These are phyloP conservation scores for Sitobion miscanthi DNA, from an alignment of 1,140 invertebrate genomes.

Conservation along the genomic window DNA sequence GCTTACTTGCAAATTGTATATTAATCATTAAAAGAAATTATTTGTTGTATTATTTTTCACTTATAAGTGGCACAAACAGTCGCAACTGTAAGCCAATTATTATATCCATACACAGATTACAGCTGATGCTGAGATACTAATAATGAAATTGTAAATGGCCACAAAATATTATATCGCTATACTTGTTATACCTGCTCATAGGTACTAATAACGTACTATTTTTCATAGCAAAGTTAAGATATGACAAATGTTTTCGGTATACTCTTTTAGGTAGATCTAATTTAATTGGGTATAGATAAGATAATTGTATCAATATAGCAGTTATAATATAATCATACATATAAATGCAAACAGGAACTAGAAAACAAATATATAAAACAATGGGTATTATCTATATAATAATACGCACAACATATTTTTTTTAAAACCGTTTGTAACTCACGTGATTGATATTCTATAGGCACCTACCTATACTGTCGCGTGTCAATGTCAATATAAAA, in stretches of 20 bases:
- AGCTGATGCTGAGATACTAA: neutral
- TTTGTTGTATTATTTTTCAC: neutral
- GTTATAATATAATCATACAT: too few species aligned
- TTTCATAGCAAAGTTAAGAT: neutral
- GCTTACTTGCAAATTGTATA: neutral
- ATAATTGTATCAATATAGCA: too few species aligned
- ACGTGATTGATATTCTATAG: too few species aligned
- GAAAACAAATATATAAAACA: too few species aligned
- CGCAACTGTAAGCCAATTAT: neutral
- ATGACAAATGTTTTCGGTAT: neutral
- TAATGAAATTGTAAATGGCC: neutral
- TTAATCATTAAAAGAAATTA: conserved; percentile 18
- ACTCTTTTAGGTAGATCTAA: too few species aligned
- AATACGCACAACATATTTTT: too few species aligned
- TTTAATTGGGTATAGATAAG: too few species aligned
- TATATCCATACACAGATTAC: neutral
- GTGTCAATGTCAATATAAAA: neutral
- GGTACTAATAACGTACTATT: neutral
- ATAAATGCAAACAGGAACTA: too few species aligned
- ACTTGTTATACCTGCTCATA: neutral
- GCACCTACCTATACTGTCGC: neutral
- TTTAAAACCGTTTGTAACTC: too few species aligned
- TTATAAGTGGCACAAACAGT: conserved; percentile 2
- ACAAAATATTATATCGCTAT: neutral
- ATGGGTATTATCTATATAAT: too few species aligned